Percentiles rank a stretch among this genome's conserved stretches.
These are phyloP conservation scores for Ctenopoma kingsleyae DNA, from an alignment of 2,797 vertebrate species.

Conservation along the genomic window DNA sequence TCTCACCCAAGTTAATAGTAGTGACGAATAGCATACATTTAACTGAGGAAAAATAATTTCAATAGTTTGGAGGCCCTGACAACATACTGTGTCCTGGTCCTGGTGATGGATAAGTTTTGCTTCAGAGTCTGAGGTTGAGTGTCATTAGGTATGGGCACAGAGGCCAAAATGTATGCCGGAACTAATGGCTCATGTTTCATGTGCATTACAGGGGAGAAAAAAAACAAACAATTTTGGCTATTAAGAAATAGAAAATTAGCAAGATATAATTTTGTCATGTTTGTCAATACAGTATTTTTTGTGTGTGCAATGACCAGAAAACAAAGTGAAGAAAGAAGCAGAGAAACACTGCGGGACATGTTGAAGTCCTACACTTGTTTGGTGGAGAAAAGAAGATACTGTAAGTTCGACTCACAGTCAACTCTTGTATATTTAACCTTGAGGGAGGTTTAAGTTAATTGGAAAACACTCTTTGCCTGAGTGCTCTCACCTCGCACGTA, in stretches of 20 bases:
- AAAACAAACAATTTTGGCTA: not conserved
- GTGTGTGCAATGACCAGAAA: not conserved
- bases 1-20: too few relatives aligned
- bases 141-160: not conserved
- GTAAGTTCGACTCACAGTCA: conserved; percentile 61
- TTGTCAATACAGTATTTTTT: not conserved
- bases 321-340: not conserved
- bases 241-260: not conserved
- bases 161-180: not conserved
- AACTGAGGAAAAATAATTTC: too few relatives aligned
- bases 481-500: conserved; percentile 69
- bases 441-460: conserved; percentile 76
- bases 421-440: conserved; percentile 78
- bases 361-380: conserved; percentile 31
- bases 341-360: conserved; percentile 9
- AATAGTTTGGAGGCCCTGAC: not conserved
- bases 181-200: not conserved
- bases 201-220: not conserved
- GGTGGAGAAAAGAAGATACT: conserved; percentile 42
- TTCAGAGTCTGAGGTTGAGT: not conserved
- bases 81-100: too few relatives aligned
- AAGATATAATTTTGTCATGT: not conserved
- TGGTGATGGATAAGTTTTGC: too few relatives aligned
- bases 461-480: conserved; percentile 77
- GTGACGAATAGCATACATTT: too few relatives aligned